These are phyloP conservation scores for Pelecanus crispus DNA, from an alignment of 2,113 vertebrate species.

Conservation along the genomic window DNA sequence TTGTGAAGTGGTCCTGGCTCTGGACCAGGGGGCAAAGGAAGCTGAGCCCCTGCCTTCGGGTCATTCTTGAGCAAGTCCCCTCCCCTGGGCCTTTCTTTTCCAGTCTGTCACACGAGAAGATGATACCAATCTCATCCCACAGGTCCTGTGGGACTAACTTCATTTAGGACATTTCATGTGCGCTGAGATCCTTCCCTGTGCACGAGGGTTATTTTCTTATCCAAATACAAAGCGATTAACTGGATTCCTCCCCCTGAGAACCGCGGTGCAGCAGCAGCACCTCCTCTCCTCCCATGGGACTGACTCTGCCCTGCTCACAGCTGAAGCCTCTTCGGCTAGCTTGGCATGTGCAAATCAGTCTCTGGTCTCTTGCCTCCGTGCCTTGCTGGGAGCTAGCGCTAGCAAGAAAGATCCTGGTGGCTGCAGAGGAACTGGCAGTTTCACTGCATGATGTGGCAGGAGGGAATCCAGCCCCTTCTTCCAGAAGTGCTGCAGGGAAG, in stretches of 20 bases:
- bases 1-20: not conserved
- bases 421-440: not conserved
- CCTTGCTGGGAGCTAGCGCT: not conserved
- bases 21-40: not conserved
- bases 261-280: fast-evolving
- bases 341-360: not conserved
- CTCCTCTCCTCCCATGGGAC: not conserved
- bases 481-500: not conserved
- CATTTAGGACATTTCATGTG: not conserved
- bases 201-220: not conserved
- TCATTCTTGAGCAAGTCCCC: not conserved
- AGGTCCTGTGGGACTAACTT: not conserved
- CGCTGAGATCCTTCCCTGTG: not conserved
- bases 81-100: not conserved
- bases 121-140: not conserved
- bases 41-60: not conserved
- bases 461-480: not conserved
- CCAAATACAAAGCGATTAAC: not conserved
- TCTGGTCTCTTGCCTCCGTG: not conserved
- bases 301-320: not conserved
- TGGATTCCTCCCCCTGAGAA: not conserved
- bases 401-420: not conserved
- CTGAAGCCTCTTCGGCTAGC: not conserved
- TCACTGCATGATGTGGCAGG: not conserved
- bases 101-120: not conserved